Percentiles rank a stretch among this genome's conserved stretches.
phyloP scores from a whole-genome alignment of 2,888 invertebrate species.

The Fragum fragum region DNA sequence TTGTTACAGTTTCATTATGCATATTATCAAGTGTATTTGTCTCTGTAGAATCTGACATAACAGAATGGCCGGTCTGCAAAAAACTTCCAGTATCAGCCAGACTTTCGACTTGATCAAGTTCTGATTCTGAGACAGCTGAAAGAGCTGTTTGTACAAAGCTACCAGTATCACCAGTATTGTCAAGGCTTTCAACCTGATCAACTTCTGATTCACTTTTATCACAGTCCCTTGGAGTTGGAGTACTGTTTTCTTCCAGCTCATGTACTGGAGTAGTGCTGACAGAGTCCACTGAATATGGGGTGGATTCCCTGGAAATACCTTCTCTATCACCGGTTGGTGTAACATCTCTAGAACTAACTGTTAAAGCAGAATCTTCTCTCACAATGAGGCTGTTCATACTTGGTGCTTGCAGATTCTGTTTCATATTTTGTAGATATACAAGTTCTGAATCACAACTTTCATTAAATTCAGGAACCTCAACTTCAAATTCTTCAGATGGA shows the following conservation, averaged over 20 bases:
- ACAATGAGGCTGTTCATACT: constrained; percentile 49
- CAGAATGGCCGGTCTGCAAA: constrained; percentile 18
- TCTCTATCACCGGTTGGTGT: constrained; percentile 31
- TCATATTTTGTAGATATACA: constrained; percentile 58
- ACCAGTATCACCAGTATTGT: not conserved
- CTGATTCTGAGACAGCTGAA: not conserved
- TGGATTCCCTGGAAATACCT: constrained; percentile 49
- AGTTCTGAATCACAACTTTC: constrained; percentile 72
- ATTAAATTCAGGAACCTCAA: constrained; percentile 65
- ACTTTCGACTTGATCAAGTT: not conserved
- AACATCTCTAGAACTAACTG: constrained; percentile 49
- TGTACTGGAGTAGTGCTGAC: constrained; percentile 38
- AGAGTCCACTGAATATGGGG: constrained; percentile 26
- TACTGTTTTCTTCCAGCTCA: constrained; percentile 9
- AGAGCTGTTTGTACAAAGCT: not conserved
- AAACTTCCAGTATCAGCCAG: constrained; percentile 14
- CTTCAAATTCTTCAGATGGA: constrained; percentile 35
- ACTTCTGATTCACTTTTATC: not conserved
- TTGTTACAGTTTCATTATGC: not conserved
- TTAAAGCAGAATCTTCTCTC: constrained; percentile 60
- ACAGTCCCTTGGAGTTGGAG: constrained; percentile 27
- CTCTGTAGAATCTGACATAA: not conserved
- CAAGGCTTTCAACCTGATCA: not conserved
- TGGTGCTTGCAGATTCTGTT: constrained; percentile 16
- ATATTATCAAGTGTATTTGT: constrained; percentile 10